Conservation (phyloP, 2,113 vertebrate genomes). For the Odocoileus virginianus region DNA sequence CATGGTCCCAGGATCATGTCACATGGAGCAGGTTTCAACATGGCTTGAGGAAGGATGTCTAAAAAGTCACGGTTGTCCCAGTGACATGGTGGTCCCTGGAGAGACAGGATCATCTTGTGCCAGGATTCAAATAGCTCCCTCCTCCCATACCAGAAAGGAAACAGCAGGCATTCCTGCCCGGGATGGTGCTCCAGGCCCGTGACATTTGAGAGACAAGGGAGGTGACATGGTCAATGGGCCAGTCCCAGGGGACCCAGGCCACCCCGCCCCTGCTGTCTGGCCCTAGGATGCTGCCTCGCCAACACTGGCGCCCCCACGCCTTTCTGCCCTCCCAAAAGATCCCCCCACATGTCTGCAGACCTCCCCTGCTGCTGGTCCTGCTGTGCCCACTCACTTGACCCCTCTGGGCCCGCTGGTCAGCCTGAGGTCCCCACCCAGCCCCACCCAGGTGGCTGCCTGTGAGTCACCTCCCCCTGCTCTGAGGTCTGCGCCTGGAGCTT, state of each 20-base stretch:
- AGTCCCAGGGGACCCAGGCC: neutral
- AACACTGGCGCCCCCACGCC: neutral
- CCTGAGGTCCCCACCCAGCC: no score
- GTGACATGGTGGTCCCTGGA: neutral
- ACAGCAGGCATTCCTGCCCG: neutral
- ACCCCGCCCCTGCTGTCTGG: accelerated
- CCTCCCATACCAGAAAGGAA: neutral
- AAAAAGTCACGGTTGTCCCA: neutral
- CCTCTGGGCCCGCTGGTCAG: neutral
- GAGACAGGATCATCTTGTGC: neutral
- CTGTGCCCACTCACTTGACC: neutral
- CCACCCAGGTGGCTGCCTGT: neutral
- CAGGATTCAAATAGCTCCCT: neutral
- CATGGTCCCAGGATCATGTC: neutral
- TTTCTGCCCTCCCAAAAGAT: neutral
- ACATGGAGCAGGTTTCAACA: neutral
- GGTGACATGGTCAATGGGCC: neutral
- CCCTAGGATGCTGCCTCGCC: accelerated
- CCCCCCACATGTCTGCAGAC: neutral
- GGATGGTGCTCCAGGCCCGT: neutral
- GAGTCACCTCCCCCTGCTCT: neutral
- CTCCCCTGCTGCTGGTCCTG: neutral
- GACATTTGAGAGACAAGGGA: neutral
- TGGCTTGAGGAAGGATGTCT: neutral
- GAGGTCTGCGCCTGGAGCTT: neutral